Conservation (phyloP, 2,888 invertebrate genomes). For the Diarsia rubi region DNA sequence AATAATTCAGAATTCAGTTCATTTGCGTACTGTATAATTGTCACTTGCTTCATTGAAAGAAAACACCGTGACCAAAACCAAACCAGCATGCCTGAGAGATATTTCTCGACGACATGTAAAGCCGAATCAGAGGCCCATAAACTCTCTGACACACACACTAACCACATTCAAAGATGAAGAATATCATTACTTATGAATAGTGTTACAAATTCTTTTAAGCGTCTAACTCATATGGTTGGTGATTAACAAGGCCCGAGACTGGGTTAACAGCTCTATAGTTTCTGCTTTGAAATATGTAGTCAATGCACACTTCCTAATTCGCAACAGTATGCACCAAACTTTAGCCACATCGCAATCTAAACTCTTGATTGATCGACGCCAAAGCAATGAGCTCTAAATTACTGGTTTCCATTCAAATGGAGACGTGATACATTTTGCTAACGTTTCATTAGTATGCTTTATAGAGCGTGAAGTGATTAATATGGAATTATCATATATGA, state of each 20-base stretch:
- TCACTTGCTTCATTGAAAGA: too few relatives aligned
- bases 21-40: too few relatives aligned
- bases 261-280: background rate
- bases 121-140: too few relatives aligned
- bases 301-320: constrained; percentile 1
- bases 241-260: background rate
- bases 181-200: background rate
- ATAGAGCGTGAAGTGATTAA: constrained; percentile 1
- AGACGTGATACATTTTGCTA: constrained; percentile 63
- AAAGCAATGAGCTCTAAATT: constrained; percentile 78
- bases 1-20: background rate
- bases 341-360: constrained; percentile 62
- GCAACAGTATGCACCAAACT: constrained; percentile 31
- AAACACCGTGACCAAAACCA: too few relatives aligned
- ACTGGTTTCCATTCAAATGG: constrained; percentile 74
- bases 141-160: too few relatives aligned
- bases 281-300: background rate
- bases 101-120: too few relatives aligned
- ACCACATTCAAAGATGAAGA: too few relatives aligned
- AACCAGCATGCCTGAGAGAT: too few relatives aligned
- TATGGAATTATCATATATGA: background rate
- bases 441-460: constrained; percentile 28
- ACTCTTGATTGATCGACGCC: constrained; percentile 76
- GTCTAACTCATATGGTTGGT: background rate
- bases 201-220: background rate